Percentiles rank a stretch among this genome's conserved stretches.
phyloP scores from a whole-genome alignment of 2,113 vertebrate genomes.

The Sminthopsis crassicaudata region DNA sequence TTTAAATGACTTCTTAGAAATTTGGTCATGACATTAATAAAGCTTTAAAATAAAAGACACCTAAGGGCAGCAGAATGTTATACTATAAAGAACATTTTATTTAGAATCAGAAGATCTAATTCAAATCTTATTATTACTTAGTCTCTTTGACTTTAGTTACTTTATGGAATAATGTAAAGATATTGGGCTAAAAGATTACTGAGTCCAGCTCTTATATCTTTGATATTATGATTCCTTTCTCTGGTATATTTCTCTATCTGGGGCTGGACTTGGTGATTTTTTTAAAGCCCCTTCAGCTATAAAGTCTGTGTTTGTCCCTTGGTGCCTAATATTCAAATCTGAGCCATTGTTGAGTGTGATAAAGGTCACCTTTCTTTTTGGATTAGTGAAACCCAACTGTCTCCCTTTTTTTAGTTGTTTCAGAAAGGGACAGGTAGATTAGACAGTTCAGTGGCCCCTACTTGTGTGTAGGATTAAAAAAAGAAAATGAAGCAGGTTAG shows the following conservation, averaged over 20 bases:
- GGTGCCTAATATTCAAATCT: not conserved
- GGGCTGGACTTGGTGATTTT: not conserved
- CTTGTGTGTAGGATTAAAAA: not conserved
- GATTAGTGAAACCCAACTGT: not conserved
- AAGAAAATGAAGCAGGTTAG: not conserved
- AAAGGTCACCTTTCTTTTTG: conserved; percentile 4
- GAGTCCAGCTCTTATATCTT: not conserved
- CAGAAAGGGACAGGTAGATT: not conserved
- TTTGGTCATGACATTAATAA: not conserved
- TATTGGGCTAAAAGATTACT: not conserved
- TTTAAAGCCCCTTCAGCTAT: not conserved
- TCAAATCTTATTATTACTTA: not conserved
- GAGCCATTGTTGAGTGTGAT: not conserved
- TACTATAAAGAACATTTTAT: not conserved
- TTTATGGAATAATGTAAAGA: not conserved
- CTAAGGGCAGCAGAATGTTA: not conserved
- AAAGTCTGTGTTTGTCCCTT: not conserved
- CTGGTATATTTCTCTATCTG: not conserved
- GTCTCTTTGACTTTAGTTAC: not conserved
- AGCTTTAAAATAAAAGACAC: not conserved
- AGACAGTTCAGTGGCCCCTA: not conserved
- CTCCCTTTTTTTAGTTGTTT: not conserved
- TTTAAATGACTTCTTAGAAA: not conserved
- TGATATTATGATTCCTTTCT: not conserved
- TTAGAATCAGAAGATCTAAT: not conserved